phyloP scores from a whole-genome alignment of 2,113 vertebrate species.

The Gasterosteus nipponicus region DNA sequence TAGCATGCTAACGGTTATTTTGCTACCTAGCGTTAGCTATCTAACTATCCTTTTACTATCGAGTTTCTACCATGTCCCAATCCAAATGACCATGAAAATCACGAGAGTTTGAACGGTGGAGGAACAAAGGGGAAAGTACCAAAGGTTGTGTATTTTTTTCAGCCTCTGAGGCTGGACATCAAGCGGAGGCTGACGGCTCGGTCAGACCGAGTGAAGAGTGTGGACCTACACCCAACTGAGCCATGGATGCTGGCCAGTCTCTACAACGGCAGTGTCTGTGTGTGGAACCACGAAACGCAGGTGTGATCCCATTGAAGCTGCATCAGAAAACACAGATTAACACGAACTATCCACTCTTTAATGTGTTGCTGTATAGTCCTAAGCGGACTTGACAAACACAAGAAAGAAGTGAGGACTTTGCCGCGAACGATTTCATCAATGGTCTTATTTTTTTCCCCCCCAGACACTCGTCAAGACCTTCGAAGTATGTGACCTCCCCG shows the following conservation, averaged over 20 bases:
- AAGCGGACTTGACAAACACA: background rate
- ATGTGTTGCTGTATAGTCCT: background rate
- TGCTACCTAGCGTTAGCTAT: background rate
- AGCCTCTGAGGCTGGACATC: conserved; percentile 98
- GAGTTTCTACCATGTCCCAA: background rate
- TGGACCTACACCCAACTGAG: conserved; percentile 95
- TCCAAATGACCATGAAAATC: background rate
- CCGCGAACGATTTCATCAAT: background rate
- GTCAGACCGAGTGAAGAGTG: conserved; percentile 97
- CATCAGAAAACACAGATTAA: background rate
- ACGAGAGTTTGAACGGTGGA: accelerated
- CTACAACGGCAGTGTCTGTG: conserved; percentile 97
- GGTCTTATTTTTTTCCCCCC: background rate
- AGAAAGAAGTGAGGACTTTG: background rate
- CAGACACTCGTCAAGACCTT: conserved; percentile 99
- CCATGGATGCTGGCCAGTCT: conserved; percentile 99
- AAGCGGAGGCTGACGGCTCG: conserved; percentile 96
- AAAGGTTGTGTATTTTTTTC: background rate
- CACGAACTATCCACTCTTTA: background rate
- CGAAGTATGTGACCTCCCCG: conserved; percentile 97
- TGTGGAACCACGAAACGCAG: conserved; percentile 99
- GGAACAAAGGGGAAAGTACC: background rate
- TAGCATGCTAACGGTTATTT: conserved; percentile 31
- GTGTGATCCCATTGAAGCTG: conserved; percentile 64
- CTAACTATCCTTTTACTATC: background rate